Evolutionary conservation across 2,888 invertebrate species (phyloP).

Genomic region (Orchesella flavescens): DNA sequence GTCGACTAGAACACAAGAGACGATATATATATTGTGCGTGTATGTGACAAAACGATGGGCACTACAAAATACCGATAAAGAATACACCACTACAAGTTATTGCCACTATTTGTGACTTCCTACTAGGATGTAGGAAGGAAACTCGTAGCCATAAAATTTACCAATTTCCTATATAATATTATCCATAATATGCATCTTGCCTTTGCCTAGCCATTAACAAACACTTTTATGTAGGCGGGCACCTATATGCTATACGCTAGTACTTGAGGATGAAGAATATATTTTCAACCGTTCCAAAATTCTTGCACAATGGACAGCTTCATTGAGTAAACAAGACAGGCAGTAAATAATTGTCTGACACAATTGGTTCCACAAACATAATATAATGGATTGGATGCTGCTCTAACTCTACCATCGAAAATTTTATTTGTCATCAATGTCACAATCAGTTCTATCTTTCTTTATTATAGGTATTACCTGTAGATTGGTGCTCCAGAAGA

Average conservation of each 20-base stretch:
- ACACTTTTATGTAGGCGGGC: not conserved
- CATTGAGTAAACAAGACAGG: conserved; percentile 38
- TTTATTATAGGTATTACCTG: conserved; percentile 78
- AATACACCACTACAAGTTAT: too few relatives aligned
- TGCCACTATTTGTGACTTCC: too few relatives aligned
- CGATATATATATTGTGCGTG: not conserved
- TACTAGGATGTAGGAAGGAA: too few relatives aligned
- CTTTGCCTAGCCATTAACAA: not conserved
- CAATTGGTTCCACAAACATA: not conserved
- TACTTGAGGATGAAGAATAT: conserved; percentile 12
- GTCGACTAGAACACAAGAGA: not conserved
- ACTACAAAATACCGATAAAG: not conserved
- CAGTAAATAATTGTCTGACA: conserved; percentile 30
- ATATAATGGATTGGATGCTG: not conserved
- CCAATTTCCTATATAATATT: not conserved
- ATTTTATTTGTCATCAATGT: not conserved
- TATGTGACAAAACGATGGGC: not conserved
- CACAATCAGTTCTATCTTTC: not conserved
- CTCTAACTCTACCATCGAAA: not conserved
- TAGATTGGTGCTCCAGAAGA: conserved; percentile 88
- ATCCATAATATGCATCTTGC: not conserved
- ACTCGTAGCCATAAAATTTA: too few relatives aligned
- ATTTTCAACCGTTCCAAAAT: not conserved
- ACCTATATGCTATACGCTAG: not conserved
- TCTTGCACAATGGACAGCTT: not conserved